Evolutionary conservation across 2,797 vertebrate genomes (phyloP).

Genomic region (Novumbra hubbsi): DNA sequence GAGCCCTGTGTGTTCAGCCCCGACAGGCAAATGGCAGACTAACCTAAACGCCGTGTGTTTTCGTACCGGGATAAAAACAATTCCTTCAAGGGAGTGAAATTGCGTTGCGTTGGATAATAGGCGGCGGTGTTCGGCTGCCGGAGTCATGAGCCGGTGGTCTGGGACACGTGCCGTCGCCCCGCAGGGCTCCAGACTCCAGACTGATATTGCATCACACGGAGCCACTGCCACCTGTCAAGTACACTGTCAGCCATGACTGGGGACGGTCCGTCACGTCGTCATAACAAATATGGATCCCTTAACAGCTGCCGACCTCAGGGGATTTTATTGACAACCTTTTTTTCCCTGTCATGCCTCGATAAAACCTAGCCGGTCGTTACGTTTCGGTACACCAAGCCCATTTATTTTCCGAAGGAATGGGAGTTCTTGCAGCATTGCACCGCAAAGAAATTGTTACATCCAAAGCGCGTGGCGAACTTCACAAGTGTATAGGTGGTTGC

Average conservation of each 20-base stretch:
- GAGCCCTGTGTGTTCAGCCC: slow-evolving; percentile 43
- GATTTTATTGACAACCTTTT: background rate
- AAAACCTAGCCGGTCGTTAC: too few species aligned
- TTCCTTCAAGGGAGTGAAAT: slow-evolving; percentile 37
- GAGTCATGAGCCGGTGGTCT: background rate
- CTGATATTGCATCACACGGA: background rate
- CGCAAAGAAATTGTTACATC: too few species aligned
- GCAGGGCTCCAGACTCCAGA: background rate
- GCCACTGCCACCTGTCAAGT: background rate
- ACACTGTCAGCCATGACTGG: background rate
- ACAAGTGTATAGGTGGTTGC: too few species aligned
- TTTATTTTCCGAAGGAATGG: too few species aligned
- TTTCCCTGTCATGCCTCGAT: background rate
- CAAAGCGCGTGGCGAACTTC: too few species aligned
- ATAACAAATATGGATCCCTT: background rate
- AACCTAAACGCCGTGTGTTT: background rate
- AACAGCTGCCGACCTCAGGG: background rate
- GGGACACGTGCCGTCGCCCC: background rate
- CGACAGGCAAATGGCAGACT: slow-evolving; percentile 16
- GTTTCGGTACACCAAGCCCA: too few species aligned
- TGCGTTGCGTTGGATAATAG: background rate
- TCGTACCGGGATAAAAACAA: slow-evolving; percentile 11
- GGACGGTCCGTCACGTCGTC: background rate
- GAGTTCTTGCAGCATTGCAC: too few species aligned
- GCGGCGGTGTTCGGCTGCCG: background rate